Percentiles rank a stretch among this genome's conserved stretches.
phyloP scores from a whole-genome alignment of 2,113 vertebrate species.

The Osmerus eperlanus region DNA sequence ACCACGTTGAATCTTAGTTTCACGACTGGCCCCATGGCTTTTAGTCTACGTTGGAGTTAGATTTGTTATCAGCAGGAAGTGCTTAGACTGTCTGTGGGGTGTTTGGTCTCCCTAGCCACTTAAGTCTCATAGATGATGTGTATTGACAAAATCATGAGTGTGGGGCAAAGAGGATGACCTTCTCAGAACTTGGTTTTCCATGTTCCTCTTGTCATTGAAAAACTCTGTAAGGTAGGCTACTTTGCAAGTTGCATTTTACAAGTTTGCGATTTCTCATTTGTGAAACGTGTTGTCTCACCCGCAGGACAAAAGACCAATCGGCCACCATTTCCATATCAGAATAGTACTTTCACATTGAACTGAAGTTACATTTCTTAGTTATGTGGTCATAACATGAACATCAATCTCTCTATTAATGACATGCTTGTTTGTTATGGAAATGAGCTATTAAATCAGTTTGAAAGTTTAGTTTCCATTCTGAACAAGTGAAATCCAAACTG shows the following conservation, averaged over 20 bases:
- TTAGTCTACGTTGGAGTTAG: constrained; percentile 43
- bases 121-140: constrained; percentile 28
- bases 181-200: too few species aligned
- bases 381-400: background rate
- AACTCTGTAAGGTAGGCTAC: constrained; percentile 9
- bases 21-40: constrained; percentile 62
- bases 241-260: too few species aligned
- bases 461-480: constrained; percentile 46
- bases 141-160: constrained; percentile 26
- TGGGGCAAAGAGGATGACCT: too few species aligned
- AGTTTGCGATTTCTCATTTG: too few species aligned
- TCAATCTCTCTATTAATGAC: constrained; percentile 9
- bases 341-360: too few species aligned
- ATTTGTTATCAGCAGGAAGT: constrained; percentile 24
- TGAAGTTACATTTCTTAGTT: background rate
- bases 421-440: constrained; percentile 11
- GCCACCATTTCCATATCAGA: too few species aligned
- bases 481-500: constrained; percentile 62
- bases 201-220: constrained; percentile 2
- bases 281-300: too few species aligned
- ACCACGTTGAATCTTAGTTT: constrained; percentile 73
- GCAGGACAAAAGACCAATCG: too few species aligned
- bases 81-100: constrained; percentile 10
- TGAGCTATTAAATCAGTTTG: constrained; percentile 52
- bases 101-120: constrained; percentile 12